phyloP scores from a whole-genome alignment of 2,888 invertebrate species.

The Quadroppia sp. region DNA sequence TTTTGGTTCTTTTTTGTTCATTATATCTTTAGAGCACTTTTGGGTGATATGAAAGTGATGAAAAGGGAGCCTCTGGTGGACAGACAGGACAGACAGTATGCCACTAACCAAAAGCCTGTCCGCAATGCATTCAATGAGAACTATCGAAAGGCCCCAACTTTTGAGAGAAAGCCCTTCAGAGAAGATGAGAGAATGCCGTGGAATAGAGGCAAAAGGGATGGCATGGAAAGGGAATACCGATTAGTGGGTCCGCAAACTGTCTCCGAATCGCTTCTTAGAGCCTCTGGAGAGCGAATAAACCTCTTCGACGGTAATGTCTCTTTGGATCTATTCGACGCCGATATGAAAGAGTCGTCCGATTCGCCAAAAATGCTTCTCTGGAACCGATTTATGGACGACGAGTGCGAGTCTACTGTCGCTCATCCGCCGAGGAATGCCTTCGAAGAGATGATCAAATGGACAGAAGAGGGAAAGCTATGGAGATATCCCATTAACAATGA shows the following conservation, averaged over 20 bases:
- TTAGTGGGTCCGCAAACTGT: not conserved
- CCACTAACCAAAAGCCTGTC: no score
- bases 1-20: not conserved
- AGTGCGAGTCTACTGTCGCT: constrained; percentile 63
- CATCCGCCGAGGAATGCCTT: constrained; percentile 81
- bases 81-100: not conserved
- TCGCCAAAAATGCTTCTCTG: constrained; percentile 60
- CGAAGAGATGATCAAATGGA: constrained; percentile 90
- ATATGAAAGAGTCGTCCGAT: constrained; percentile 34
- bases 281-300: not conserved
- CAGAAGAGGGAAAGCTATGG: constrained; percentile 91
- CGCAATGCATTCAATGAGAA: no score
- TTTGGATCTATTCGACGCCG: constrained; percentile 37
- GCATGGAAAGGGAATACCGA: not conserved
- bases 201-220: not conserved
- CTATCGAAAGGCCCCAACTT: no score
- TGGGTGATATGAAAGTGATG: constrained; percentile 7
- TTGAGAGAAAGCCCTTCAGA: no score
- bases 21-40: constrained; percentile 10
- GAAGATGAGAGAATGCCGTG: not conserved
- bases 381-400: constrained; percentile 63
- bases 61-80: not conserved
- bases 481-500: constrained; percentile 96
- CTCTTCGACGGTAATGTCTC: constrained; percentile 31
- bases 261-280: not conserved